phyloP scores from a whole-genome alignment of 2,888 invertebrate genomes.

The Orthosia cruda region DNA sequence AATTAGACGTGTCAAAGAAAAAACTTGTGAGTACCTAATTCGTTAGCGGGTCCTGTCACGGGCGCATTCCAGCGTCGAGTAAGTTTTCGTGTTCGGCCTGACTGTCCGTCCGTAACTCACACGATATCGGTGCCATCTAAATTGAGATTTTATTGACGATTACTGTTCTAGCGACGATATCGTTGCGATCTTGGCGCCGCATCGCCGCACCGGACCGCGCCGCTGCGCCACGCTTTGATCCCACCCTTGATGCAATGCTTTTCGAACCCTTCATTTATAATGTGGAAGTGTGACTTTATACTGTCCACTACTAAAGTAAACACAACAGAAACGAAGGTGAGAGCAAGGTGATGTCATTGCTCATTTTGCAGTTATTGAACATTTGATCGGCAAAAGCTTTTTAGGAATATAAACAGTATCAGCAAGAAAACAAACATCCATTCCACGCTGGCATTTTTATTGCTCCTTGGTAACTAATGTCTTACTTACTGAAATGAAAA shows the following conservation, averaged over 20 bases:
- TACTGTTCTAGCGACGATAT: conserved; percentile 91
- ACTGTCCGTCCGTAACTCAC: conserved; percentile 91
- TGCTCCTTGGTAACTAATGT: conserved; percentile 53
- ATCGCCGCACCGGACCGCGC: conserved; percentile 73
- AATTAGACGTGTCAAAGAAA: conserved; percentile 73
- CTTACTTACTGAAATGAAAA: conserved; percentile 59
- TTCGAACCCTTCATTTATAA: conserved; percentile 69
- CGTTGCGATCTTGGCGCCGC: conserved; percentile 91
- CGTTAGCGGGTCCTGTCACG: conserved; percentile 90
- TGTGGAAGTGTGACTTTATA: conserved; percentile 53
- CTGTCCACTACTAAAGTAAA: conserved; percentile 24
- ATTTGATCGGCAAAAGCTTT: conserved; percentile 22
- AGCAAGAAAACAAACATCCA: conserved; percentile 41
- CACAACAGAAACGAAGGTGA: conserved; percentile 5
- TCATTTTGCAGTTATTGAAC: conserved; percentile 27
- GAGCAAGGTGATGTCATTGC: conserved; percentile 26
- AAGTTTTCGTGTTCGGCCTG: conserved; percentile 90
- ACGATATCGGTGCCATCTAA: conserved; percentile 91
- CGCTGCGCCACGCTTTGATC: conserved; percentile 79
- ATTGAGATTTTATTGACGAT: conserved; percentile 92
- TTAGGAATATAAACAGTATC: conserved; percentile 16
- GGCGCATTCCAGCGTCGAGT: conserved; percentile 90
- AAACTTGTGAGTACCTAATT: conserved; percentile 87
- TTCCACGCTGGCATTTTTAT: conserved; percentile 55
- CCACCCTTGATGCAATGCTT: conserved; percentile 70